A percentile compares a stretch with the other conserved stretches of the same genome.
phyloP scores from a whole-genome alignment of 2,888 invertebrate genomes.

The Spilosoma lubricipeda region DNA sequence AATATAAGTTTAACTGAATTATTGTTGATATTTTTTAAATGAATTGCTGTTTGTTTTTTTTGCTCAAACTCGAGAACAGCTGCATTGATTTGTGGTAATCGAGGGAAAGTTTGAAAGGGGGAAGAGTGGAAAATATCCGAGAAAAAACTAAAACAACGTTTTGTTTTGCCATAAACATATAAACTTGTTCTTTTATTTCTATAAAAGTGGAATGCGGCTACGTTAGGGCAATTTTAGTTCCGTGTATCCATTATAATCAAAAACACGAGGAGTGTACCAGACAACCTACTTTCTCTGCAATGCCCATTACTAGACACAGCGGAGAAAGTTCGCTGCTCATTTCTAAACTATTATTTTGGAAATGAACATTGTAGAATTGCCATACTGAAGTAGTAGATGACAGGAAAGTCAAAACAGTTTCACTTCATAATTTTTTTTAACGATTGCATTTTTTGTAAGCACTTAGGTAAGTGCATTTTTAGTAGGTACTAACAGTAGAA shows the following conservation, averaged over 20 bases:
- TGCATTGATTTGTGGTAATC: too few relatives aligned
- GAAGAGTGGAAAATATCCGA: too few relatives aligned
- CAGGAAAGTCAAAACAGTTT: neutral
- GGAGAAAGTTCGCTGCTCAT: neutral
- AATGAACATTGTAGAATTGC: neutral
- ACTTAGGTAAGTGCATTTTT: too few relatives aligned
- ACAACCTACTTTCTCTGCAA: neutral
- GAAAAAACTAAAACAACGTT: too few relatives aligned
- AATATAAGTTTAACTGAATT: neutral
- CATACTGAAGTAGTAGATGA: neutral
- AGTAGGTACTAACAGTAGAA: too few relatives aligned
- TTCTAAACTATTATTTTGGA: neutral
- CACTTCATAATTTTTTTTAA: neutral
- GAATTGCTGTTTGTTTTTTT: too few relatives aligned
- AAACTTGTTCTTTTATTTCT: neutral
- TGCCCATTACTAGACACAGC: neutral
- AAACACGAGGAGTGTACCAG: neutral
- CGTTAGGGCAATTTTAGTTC: neutral
- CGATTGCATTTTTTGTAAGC: neutral
- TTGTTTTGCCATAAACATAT: too few relatives aligned
- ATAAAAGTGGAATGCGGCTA: neutral
- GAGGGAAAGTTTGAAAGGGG: too few relatives aligned
- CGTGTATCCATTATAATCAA: neutral
- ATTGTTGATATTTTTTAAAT: too few relatives aligned
- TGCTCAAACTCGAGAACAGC: too few relatives aligned